phyloP scores from a whole-genome alignment of 1,140 invertebrate species.

The Drosophila lacertosa region DNA sequence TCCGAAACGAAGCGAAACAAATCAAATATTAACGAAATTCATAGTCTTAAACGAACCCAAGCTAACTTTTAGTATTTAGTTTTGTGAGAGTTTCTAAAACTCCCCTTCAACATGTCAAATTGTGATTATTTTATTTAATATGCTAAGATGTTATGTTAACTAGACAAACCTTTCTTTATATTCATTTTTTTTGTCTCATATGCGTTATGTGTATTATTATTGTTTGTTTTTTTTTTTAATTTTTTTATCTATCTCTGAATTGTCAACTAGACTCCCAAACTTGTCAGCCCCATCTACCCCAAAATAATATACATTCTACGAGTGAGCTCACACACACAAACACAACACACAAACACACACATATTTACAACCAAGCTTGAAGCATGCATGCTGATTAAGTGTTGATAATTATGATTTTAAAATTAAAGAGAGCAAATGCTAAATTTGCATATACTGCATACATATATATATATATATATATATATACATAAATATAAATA shows the following conservation, averaged over 20 bases:
- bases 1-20: slow-evolving; percentile 15
- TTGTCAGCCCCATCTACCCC: no score
- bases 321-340: neutral
- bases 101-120: slow-evolving; percentile 68
- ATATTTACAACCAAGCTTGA: slow-evolving; percentile 15
- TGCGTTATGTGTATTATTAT: slow-evolving; percentile 45
- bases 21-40: slow-evolving; percentile 34
- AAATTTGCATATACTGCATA: neutral
- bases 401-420: slow-evolving; percentile 25
- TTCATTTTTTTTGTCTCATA: slow-evolving; percentile 38
- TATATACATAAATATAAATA: slow-evolving; percentile 35
- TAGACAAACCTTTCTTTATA: slow-evolving; percentile 35
- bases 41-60: slow-evolving; percentile 21
- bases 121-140: slow-evolving; percentile 74
- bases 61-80: slow-evolving; percentile 64
- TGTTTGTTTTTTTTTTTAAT: slow-evolving; percentile 18
- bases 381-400: slow-evolving; percentile 26
- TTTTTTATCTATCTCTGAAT: neutral
- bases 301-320: neutral
- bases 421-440: slow-evolving; percentile 9
- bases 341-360: slow-evolving; percentile 1
- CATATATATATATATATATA: slow-evolving; percentile 5
- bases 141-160: slow-evolving; percentile 49
- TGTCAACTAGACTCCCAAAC: no score
- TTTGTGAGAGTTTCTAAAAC: slow-evolving; percentile 66